phyloP scores from a whole-genome alignment of 2,888 invertebrate genomes.

The Steinernema hermaphroditum region DNA sequence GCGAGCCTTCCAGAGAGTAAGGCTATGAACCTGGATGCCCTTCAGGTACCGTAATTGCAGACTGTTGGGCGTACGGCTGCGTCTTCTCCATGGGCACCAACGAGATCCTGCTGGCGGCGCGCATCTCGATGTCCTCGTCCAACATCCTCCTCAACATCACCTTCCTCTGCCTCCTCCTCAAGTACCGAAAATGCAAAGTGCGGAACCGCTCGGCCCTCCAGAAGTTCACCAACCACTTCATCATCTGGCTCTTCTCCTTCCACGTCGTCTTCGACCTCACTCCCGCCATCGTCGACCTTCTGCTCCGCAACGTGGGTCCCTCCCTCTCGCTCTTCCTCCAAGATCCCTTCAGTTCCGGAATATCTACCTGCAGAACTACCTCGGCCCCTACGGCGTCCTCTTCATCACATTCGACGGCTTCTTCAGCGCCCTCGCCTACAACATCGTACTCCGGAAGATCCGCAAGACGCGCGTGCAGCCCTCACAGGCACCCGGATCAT shows the following conservation, averaged over 20 bases:
- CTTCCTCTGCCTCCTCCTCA: conserved; percentile 28
- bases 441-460: conserved; percentile 9
- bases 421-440: conserved; percentile 29
- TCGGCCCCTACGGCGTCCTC: conserved; percentile 25
- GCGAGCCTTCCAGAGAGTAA: conserved; percentile 11
- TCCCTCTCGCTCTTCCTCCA: neutral
- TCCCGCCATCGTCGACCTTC: conserved; percentile 24
- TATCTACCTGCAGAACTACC: conserved; percentile 28
- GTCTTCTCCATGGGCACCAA: conserved; percentile 17
- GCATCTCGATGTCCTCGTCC: conserved; percentile 20
- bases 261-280: conserved; percentile 25
- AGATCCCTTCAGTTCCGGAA: neutral
- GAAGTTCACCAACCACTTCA: conserved; percentile 27
- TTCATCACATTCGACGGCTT: conserved; percentile 19
- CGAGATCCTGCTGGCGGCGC: conserved; percentile 20
- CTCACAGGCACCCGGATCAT: too few species aligned
- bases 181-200: conserved; percentile 20
- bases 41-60: too few species aligned
- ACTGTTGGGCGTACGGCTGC: conserved; percentile 26
- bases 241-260: conserved; percentile 29
- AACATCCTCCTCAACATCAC: conserved; percentile 29
- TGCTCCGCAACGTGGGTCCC: neutral
- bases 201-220: conserved; percentile 16
- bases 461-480: neutral
- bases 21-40: too few species aligned